phyloP scores from a whole-genome alignment of 2,888 invertebrate genomes.

The Loripinus fragilis region DNA sequence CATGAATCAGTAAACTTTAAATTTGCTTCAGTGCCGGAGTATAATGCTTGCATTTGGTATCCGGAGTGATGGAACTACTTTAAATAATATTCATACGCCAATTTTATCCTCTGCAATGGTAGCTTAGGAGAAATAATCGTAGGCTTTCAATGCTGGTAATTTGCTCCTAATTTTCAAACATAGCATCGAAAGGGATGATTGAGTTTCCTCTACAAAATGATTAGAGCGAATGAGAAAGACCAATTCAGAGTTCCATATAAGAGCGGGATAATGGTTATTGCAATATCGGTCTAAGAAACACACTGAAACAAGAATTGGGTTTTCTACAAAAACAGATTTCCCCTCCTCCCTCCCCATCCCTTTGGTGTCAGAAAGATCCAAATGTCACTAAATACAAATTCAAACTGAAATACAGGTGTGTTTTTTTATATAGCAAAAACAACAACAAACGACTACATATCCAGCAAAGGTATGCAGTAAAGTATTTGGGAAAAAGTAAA shows the following conservation, averaged over 20 bases:
- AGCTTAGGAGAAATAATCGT: slow-evolving; percentile 23
- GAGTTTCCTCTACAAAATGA: slow-evolving; percentile 57
- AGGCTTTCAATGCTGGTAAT: slow-evolving; percentile 54
- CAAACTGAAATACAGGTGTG: too few species aligned
- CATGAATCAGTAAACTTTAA: slow-evolving; percentile 56
- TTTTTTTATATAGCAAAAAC: too few species aligned
- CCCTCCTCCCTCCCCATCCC: too few species aligned
- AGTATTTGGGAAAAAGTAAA: too few species aligned
- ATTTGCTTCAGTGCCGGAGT: slow-evolving; percentile 52
- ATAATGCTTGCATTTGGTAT: slow-evolving; percentile 52
- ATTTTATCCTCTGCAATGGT: slow-evolving; percentile 27
- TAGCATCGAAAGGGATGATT: slow-evolving; percentile 57
- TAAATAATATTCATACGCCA: slow-evolving; percentile 55
- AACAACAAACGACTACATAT: too few species aligned
- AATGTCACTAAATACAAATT: too few species aligned
- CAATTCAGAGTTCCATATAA: slow-evolving; percentile 57
- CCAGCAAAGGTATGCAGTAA: too few species aligned
- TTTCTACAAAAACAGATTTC: not conserved
- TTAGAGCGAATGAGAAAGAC: slow-evolving; percentile 44
- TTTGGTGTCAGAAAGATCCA: too few species aligned
- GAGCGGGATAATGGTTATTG: too few species aligned
- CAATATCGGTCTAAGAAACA: too few species aligned
- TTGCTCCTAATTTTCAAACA: slow-evolving; percentile 64
- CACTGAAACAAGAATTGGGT: slow-evolving; percentile 25
- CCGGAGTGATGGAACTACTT: slow-evolving; percentile 57